Evolutionary conservation across 2,113 vertebrate species (phyloP), one percentile per base, ranked within the genome.

Genomic region (Apodemus sylvaticus): DNA sequence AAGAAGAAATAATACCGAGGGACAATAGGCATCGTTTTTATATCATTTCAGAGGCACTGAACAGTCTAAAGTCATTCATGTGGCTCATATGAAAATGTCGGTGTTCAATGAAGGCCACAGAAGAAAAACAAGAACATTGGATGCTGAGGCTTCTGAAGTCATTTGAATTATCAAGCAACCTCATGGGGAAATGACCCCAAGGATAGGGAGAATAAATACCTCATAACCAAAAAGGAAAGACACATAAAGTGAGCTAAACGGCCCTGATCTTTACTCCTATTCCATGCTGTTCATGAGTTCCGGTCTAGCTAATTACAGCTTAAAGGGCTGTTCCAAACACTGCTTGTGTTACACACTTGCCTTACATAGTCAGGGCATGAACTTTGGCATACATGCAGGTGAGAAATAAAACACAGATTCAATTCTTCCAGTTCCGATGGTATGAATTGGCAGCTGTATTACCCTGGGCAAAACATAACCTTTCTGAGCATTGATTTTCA

Each of bases 331-430:
- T 92, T 7, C 82, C 53, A 86, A 92, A 96, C 48, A 78, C 14
- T 36, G 92, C 93, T 26, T 96, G 14, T 7, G 62, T 71, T 90
- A 90, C 34, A 26, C 19, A 10, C 77, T 93, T 74, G 74, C 92
- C 91, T 96, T 66, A 74, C 79, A 55, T 2, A 58, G 48, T 81
- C 74, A 89, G 53, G 16, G 42, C 66, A 42, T 92, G 87, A 89
- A 92, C 93, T 94, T 31, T 93, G 85, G 64, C 42, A 81, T 19
- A 45, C 48, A 68, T 9, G 71, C 16, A 39, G 96, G 96, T 39
- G 60, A 95, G 90, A 93, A 94, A 91, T 58, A 62, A 66, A 93
- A 86, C n/a, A 86, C 17, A 88, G 95, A 97, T 96, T 94, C 86
- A 90, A 79, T 94, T 95, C 5, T 82, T 94, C 76, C 71, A 19